A percentile compares a stretch with the other conserved stretches of the same genome.
Conservation (phyloP, 2,888 invertebrate genomes). For the Nesidiocoris tenuis region DNA sequence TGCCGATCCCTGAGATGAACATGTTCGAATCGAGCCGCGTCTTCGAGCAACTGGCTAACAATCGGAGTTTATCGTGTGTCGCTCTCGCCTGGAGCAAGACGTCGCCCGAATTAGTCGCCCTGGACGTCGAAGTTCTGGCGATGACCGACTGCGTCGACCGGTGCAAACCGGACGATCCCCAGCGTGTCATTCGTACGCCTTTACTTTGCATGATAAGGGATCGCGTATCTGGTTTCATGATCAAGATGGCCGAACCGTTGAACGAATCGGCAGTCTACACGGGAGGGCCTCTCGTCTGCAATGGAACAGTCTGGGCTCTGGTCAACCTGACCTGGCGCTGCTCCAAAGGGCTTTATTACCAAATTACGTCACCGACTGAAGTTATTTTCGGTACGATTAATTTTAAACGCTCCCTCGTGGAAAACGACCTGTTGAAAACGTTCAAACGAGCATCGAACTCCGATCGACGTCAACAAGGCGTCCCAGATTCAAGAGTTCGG, state of each 20-base stretch:
- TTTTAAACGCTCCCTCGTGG: no score
- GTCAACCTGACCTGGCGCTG: background rate
- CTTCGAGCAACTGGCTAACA: background rate
- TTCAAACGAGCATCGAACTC: no score
- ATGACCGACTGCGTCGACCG: constrained; percentile 1
- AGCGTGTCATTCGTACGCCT: no score
- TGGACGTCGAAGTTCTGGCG: background rate
- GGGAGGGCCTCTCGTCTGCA: constrained; percentile 16
- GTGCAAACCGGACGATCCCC: background rate
- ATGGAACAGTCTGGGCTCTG: background rate
- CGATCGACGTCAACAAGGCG: no score
- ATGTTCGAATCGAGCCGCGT: background rate
- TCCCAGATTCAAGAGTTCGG: no score
- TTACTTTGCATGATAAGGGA: background rate
- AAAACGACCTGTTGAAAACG: no score
- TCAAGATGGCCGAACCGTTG: background rate
- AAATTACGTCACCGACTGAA: background rate
- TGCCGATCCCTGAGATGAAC: background rate
- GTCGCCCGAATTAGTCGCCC: background rate
- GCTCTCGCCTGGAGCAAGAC: background rate
- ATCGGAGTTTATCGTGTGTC: background rate
- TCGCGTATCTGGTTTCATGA: background rate
- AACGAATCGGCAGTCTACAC: background rate
- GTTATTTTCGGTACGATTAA: background rate
- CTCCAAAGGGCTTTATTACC: background rate